Conservation (phyloP, 2,888 invertebrate genomes). For the Drosophila lacicola region DNA sequence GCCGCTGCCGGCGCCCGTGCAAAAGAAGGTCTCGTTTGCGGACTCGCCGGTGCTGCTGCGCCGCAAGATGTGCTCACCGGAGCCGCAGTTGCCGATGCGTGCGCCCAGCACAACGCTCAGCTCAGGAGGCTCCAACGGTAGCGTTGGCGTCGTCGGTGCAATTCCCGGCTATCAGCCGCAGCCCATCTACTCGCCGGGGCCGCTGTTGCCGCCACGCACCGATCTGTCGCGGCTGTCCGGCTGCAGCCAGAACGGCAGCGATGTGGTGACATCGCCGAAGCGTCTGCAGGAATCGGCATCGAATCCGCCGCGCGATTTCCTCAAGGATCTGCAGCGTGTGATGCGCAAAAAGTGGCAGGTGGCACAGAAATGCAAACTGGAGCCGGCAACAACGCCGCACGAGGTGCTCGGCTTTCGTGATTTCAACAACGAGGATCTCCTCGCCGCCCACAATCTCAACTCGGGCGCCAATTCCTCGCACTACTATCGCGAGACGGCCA, state of each 20-base stretch:
- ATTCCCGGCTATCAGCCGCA: conserved; percentile 37
- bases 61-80: conserved; percentile 85
- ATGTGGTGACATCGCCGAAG: conserved; percentile 89
- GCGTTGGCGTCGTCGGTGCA: not conserved
- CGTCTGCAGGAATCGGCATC: conserved; percentile 90
- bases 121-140: conserved; percentile 12
- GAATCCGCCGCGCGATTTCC: conserved; percentile 92
- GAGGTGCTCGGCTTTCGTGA: conserved; percentile 96
- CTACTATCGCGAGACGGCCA: conserved; percentile 87
- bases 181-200: conserved; percentile 83
- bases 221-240: conserved; percentile 91
- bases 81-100: conserved; percentile 76
- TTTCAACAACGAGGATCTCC: conserved; percentile 87
- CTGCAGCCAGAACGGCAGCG: conserved; percentile 80
- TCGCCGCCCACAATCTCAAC: conserved; percentile 82
- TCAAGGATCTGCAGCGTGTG: conserved; percentile 95
- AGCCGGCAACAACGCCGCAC: conserved; percentile 94
- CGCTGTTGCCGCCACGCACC: conserved; percentile 91
- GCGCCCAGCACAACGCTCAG: conserved; percentile 68
- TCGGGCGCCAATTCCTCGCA: conserved; percentile 81
- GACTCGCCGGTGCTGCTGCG: conserved; percentile 85
- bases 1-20: conserved; percentile 56
- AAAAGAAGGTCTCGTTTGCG: conserved; percentile 85
- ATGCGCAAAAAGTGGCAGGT: conserved; percentile 98
- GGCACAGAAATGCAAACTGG: conserved; percentile 95